Evolutionary conservation across 2,797 vertebrate genomes (phyloP).

Genomic region (Picus viridis): DNA sequence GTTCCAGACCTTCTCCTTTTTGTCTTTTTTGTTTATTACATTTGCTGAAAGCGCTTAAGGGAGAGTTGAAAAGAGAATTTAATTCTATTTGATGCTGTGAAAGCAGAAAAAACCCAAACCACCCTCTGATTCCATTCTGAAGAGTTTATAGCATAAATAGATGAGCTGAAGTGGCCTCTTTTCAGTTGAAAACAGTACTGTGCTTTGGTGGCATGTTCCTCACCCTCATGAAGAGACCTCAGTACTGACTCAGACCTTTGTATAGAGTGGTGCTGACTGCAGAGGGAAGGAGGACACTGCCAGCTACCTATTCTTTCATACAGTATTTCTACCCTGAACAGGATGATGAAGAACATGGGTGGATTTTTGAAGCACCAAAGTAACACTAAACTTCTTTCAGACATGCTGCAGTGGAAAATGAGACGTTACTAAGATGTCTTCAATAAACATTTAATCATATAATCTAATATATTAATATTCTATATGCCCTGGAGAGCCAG

Average conservation of each 20-base stretch:
- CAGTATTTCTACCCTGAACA: background rate
- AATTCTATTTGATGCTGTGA: background rate
- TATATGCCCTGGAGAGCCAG: background rate
- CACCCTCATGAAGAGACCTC: background rate
- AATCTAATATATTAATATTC: background rate
- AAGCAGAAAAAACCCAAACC: background rate
- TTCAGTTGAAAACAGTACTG: slow-evolving; percentile 14
- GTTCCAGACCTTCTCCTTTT: background rate
- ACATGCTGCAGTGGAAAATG: background rate
- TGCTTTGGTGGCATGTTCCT: background rate
- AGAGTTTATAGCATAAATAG: background rate
- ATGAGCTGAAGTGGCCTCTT: background rate
- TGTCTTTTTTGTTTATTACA: background rate
- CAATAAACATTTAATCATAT: background rate
- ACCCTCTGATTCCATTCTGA: background rate
- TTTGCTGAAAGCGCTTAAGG: background rate
- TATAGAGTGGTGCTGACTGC: background rate
- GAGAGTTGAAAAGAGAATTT: background rate
- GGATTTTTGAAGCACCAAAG: background rate
- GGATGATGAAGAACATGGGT: background rate
- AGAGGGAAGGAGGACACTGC: background rate
- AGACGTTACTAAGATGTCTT: background rate
- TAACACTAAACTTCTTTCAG: background rate
- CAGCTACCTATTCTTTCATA: background rate
- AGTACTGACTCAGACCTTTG: background rate